Evolutionary conservation across 2,888 invertebrate genomes (phyloP).

Genomic region (Limulus polyphemus): DNA sequence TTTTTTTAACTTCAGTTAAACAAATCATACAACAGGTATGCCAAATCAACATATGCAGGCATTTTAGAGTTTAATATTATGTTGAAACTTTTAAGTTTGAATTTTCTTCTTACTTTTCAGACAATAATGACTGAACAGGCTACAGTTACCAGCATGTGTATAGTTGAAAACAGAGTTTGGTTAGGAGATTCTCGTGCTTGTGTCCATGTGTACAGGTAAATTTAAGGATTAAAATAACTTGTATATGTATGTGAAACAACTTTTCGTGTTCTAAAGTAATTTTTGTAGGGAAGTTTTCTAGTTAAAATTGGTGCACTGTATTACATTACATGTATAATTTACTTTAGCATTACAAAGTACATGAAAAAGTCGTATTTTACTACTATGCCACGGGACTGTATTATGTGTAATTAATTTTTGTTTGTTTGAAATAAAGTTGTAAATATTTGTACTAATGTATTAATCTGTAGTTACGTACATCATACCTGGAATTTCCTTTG

Average conservation of each 20-base stretch:
- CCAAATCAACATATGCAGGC: no score
- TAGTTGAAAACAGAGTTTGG: conserved; percentile 62
- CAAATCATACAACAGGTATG: no score
- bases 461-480: no score
- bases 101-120: conserved; percentile 22
- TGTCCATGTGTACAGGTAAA: conserved; percentile 64
- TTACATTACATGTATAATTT: no score
- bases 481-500: no score
- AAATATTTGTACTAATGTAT: no score
- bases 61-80: no score
- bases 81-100: not conserved
- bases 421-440: no score
- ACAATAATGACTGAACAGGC: conserved; percentile 27
- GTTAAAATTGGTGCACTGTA: no score
- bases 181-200: conserved; percentile 77
- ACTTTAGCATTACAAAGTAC: no score
- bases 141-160: conserved; percentile 49
- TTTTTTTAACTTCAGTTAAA: no score
- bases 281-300: conserved; percentile 2
- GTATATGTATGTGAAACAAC: conserved; percentile 23
- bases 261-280: conserved; percentile 1
- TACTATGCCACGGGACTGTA: conserved; percentile 1
- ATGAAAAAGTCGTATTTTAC: not conserved
- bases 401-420: no score
- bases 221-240: conserved; percentile 12